Base-by-base conservation (phyloP, 1,140 invertebrate species). In the Drosophila ambigua region DNA sequence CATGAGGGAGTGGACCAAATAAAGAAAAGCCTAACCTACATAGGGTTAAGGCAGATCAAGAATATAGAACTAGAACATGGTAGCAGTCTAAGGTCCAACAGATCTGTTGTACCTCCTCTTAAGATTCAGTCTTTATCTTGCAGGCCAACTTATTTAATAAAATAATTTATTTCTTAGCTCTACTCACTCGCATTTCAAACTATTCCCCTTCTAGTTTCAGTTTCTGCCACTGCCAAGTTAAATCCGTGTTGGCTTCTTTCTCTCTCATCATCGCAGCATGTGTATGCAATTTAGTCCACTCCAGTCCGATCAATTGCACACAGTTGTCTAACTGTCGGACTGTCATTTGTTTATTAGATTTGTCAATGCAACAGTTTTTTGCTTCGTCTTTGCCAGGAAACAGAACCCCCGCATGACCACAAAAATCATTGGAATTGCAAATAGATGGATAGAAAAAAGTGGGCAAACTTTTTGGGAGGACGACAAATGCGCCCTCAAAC, bases 361-460 rank as follows among this genome's bases (percentile, higher is more conserved):
- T 88, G 79, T 87, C 82, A 79, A 64, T 88, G 83, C 72, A 87
- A 88, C 64, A 63, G 75, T 83, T 83, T 87, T 2, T 24, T 11
- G 5, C n/a, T 41, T 20, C 20, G 3, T 23, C 20, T 53, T 50
- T 55, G 49, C 48, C 66, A 50, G 49, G 50, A 9, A 24, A 6
- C n/a, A n/a, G 20, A 23, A 39, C 62, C 46, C 44, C 44, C 60
- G 39, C 39, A 45, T 31, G 60, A 50, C 65, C 77, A 78, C 77
- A 81, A 80, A 87, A 77, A 67, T 80, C 77, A 88, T 88, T 72
- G 76, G 80, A 89, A 88, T 89, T 89, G 84, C 84, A 90, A 89
- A 89, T 89, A 73, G 77, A 81, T 77, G 50, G 50, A 16, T 35
- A 45, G 43, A 67, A 53, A 75, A 58, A 76, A 51, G 62, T 28